Evolutionary conservation across 2,888 invertebrate genomes (phyloP).

Genomic region (Prosopocoilus inquinatus): DNA sequence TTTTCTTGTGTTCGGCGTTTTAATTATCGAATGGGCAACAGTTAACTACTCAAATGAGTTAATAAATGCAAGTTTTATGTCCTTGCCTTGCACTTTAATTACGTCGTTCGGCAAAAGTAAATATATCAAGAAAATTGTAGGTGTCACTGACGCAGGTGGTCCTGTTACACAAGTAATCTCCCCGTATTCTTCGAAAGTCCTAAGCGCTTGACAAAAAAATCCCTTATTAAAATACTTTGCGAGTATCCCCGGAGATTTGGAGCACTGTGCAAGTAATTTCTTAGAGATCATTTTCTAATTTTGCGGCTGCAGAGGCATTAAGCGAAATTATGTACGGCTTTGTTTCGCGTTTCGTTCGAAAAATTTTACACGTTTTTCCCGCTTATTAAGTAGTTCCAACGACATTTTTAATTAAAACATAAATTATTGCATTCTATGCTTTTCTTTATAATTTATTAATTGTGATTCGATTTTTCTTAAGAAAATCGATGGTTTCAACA

Average conservation of each 20-base stretch:
- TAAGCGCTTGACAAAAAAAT: conserved; percentile 48
- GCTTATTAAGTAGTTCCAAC: no score
- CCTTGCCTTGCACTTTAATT: neutral
- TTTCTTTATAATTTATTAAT: no score
- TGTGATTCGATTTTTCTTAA: no score
- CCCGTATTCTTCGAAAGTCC: conserved; percentile 38
- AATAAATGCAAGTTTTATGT: no score
- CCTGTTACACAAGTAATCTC: conserved; percentile 40
- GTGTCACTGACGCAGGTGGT: conserved; percentile 46
- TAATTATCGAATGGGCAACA: no score
- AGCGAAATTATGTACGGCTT: conserved; percentile 3
- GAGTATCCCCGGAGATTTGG: conserved; percentile 35
- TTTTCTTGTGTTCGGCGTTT: no score
- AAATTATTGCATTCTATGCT: no score
- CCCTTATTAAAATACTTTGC: conserved; percentile 48
- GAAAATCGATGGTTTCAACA: no score
- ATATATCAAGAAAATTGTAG: conserved; percentile 42
- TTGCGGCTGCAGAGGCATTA: conserved; percentile 37
- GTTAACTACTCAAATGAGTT: no score
- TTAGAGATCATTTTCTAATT: conserved; percentile 42
- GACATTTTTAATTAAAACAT: no score
- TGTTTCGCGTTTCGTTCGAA: neutral
- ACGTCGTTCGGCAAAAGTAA: conserved; percentile 18
- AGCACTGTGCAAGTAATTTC: conserved; percentile 26
- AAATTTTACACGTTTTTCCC: no score